Base-by-base conservation (phyloP, 1,140 invertebrate genomes). In the Phortica variegata region DNA sequence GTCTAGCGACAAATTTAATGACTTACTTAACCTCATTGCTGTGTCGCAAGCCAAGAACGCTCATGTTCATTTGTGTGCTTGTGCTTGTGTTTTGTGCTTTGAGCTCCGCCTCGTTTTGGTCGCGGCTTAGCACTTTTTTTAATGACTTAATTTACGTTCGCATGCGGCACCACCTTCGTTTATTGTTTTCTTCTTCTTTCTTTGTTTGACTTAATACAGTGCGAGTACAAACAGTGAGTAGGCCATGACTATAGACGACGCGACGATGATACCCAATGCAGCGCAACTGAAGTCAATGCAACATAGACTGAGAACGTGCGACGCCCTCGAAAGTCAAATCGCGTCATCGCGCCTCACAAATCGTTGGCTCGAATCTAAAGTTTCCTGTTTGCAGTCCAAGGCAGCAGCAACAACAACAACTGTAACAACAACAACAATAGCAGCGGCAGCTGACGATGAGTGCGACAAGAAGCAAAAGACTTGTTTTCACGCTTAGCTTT, bases 1-100 rank as follows among this genome's bases (percentile, higher is more conserved):
- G 63, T 68, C 63, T 66, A 66, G 63, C 63, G 63, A 66, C 63
- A 68, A 66, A 65, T 68, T 68, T 68, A 68, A 68, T 68, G 63
- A 65, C 65, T 68, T 69, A 68, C 63, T 69, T 65, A 68, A 61
- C 60, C 63, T 37, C 65, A 58, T 60, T 63, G 63, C n/a, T n/a
- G n/a, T n/a, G n/a, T n/a, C n/a, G n/a, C 29, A 7, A n/a, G 7
- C 29, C 7, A 31, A n/a, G 29, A 31, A 31, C 7, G 7, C 29
- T 31, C n/a, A n/a, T n/a, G n/a, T n/a, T n/a, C n/a, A n/a, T n/a
- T n/a, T n/a, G n/a, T n/a, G n/a, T n/a, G n/a, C n/a, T n/a, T n/a
- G n/a, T n/a, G n/a, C n/a, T n/a, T 31, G n/a, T 31, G 29, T n/a
- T n/a, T 8, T 7, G 29, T n/a, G 7, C n/a, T 31, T 13, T 15